Conservation (phyloP, 2,888 invertebrate species). For the Onthophagus sagittarius region DNA sequence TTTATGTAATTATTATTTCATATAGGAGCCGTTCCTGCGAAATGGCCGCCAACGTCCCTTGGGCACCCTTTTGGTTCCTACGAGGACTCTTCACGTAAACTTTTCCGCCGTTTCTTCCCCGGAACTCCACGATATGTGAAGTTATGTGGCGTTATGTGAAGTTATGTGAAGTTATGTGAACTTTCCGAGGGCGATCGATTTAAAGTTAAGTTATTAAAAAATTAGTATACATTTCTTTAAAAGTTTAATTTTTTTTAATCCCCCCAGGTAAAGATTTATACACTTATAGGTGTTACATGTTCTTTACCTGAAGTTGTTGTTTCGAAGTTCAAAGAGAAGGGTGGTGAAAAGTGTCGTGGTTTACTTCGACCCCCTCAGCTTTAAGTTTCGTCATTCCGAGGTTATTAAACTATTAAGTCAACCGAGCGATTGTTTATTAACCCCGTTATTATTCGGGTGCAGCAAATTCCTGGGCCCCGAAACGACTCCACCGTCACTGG, state of each 20-base stretch:
- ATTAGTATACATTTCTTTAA: not conserved
- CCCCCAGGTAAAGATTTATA: not conserved
- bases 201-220: not conserved
- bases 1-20: not conserved
- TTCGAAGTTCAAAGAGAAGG: not conserved
- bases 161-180: not conserved
- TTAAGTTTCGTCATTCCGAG: slow-evolving; percentile 6
- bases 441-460: slow-evolving; percentile 10
- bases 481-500: slow-evolving; percentile 1
- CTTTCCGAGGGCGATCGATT: not conserved
- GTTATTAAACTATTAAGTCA: slow-evolving; percentile 24
- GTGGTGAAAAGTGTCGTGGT: not conserved
- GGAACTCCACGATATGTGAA: not conserved
- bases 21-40: not conserved
- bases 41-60: not conserved
- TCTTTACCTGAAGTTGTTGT: not conserved
- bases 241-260: not conserved
- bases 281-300: not conserved
- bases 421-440: slow-evolving; percentile 21
- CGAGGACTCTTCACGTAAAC: not conserved
- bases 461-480: slow-evolving; percentile 1
- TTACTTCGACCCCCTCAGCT: not conserved
- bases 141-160: too few species aligned
- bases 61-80: not conserved
- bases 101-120: not conserved